These are phyloP conservation scores for Digitonthophagus gazella DNA, from an alignment of 2,888 invertebrate genomes.

Conservation along the genomic window DNA sequence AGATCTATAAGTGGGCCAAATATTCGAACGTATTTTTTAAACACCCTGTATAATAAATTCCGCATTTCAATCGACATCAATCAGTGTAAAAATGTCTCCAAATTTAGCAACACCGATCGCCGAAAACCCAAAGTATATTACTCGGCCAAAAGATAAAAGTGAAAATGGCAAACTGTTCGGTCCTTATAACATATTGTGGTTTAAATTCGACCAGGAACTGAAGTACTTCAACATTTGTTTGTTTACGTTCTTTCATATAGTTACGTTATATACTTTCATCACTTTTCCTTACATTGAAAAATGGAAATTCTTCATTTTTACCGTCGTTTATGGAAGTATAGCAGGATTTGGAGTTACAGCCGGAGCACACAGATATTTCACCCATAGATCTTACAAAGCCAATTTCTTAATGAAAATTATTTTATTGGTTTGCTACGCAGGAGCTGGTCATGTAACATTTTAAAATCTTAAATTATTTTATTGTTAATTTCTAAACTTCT, in stretches of 20 bases:
- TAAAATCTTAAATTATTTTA: no score
- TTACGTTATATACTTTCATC: neutral
- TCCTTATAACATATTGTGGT: neutral
- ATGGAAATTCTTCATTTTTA: neutral
- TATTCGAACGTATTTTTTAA: no score
- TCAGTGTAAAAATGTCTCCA: neutral
- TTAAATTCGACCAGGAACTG: neutral
- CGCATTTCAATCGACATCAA: no score
- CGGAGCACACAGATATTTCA: slow-evolving; percentile 53
- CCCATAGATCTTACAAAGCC: slow-evolving; percentile 67
- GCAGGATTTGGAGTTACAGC: slow-evolving; percentile 14
- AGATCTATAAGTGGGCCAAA: no score
- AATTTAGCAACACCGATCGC: neutral
- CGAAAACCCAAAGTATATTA: neutral
- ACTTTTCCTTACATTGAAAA: neutral
- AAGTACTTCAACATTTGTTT: neutral
- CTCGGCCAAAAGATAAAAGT: neutral
- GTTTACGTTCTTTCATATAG: neutral
- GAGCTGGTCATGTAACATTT: slow-evolving; percentile 63
- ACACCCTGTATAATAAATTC: neutral
- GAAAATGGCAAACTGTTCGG: neutral
- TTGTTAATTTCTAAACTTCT: neutral
- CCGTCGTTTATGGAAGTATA: neutral
- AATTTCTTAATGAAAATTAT: slow-evolving; percentile 60
- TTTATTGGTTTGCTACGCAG: slow-evolving; percentile 59